Conservation (phyloP, 2,797 vertebrate species). For the Saxicola maurus region DNA sequence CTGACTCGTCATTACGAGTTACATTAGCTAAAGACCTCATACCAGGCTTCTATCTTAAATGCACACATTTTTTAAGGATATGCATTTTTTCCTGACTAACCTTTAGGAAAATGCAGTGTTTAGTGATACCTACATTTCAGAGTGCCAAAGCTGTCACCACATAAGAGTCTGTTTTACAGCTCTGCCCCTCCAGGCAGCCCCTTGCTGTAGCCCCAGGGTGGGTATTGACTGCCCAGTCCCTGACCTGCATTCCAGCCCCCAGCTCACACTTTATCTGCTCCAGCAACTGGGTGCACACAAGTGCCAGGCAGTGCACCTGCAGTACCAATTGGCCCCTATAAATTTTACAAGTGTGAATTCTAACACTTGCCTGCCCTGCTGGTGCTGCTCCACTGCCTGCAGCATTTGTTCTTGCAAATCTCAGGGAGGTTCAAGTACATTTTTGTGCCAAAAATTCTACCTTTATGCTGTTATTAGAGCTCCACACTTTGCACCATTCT, state of each 20-base stretch:
- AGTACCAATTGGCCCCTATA: conserved; percentile 19
- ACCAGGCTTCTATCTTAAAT: not conserved
- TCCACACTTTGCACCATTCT: not conserved
- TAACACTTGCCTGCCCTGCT: not conserved
- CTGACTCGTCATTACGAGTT: not conserved
- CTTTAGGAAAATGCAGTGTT: conserved; percentile 13
- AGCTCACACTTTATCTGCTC: not conserved
- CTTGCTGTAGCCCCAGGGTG: not conserved
- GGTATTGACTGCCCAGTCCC: not conserved
- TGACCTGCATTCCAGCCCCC: not conserved
- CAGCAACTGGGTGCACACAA: not conserved
- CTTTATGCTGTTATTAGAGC: not conserved
- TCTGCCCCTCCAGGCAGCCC: not conserved
- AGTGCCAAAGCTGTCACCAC: not conserved
- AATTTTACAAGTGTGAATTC: conserved; percentile 15
- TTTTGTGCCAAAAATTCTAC: not conserved
- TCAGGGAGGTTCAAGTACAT: not conserved
- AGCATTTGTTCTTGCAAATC: not conserved
- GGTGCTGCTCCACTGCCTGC: not conserved
- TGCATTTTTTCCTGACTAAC: not conserved
- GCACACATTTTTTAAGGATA: not conserved
- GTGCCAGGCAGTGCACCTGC: conserved; percentile 16
- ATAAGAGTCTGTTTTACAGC: conserved; percentile 7
- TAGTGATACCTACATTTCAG: not conserved
- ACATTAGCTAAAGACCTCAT: not conserved